Evolutionary conservation across 2,113 vertebrate species (phyloP), one percentile per base, ranked within the genome.

Genomic region (Nestor notabilis): DNA sequence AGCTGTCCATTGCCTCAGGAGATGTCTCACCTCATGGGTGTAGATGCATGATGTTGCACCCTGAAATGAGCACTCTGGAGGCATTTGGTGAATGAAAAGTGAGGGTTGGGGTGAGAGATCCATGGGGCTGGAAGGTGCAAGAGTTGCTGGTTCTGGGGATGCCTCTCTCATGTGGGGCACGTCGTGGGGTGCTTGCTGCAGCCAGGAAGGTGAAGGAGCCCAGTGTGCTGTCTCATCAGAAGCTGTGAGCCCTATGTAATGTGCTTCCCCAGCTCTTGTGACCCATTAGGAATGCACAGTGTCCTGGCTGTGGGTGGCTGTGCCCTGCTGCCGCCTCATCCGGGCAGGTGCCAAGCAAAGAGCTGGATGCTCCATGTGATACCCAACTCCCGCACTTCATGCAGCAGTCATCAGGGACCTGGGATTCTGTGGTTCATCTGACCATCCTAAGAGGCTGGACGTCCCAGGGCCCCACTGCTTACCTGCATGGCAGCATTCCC

Each of bases 401-500:
- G 5, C 50, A 16, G 6, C 41, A 47, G 58, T n/a, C 71, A 31
- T 3, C 27, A 43, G 65, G 23, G 39, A 5, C 10, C 18, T 3
- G 33, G 35, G 47, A 19, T 12, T 4, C 13, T 12, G 29, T 0
- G 9, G 21, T n/a, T 13, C 2, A 39, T 44, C 2, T 0, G 41
- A 31, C 53, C n/a, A 9, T n/a, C 29, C 53, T 2, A 7, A 15
- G 52, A n/a, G 29, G 13, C 25, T 55, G 58, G 19, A 8, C 3
- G 44, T 18, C 46, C 33, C 0, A 0, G 17, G 41, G 17, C 35
- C 9, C 6, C 28, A 71, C 2, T 0, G 1, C 66, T 41, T 49
- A 9, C 41, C 52, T 1, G 17, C 2, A 0, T 2, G 10, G 64
- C 64, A 41, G 35, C 29, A 24, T 31, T 31, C 53, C 27, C 37